A percentile compares a stretch with the other conserved stretches of the same genome.
phyloP scores from a whole-genome alignment of 2,888 invertebrate genomes.

The Melinaea marsaeus region DNA sequence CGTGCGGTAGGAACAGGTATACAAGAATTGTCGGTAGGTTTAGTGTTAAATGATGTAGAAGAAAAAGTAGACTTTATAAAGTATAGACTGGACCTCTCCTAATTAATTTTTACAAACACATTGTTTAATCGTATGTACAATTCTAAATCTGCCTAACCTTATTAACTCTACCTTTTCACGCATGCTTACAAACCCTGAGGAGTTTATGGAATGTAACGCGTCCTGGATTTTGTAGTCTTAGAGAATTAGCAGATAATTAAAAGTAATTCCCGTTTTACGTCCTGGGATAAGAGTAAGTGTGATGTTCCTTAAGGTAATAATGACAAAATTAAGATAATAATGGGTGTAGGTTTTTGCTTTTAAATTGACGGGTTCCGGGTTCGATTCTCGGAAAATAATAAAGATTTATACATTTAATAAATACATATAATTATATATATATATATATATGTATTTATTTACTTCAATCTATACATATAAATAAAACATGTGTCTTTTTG shows the following conservation, averaged over 20 bases:
- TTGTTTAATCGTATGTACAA: not conserved
- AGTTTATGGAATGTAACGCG: slow-evolving; percentile 11
- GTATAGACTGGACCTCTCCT: not conserved
- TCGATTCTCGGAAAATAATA: not conserved
- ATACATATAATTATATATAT: no score
- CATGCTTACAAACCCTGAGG: slow-evolving; percentile 11
- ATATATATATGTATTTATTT: no score
- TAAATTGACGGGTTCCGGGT: not conserved
- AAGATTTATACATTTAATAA: no score
- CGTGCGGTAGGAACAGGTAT: no score
- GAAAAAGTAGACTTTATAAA: not conserved
- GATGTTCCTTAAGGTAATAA: no score
- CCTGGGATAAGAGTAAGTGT: no score
- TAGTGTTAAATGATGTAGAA: not conserved
- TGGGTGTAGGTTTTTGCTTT: not conserved
- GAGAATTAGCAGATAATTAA: slow-evolving; percentile 20
- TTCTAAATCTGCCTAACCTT: not conserved
- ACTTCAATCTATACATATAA: no score
- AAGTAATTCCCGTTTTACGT: slow-evolving; percentile 5
- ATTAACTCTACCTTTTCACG: slow-evolving; percentile 11
- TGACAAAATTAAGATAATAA: no score
- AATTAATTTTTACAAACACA: not conserved
- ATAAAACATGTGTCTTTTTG: no score
- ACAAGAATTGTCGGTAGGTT: no score
- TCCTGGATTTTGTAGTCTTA: slow-evolving; percentile 5